Conservation (phyloP, 1,140 invertebrate genomes). For the Anastrepha obliqua region DNA sequence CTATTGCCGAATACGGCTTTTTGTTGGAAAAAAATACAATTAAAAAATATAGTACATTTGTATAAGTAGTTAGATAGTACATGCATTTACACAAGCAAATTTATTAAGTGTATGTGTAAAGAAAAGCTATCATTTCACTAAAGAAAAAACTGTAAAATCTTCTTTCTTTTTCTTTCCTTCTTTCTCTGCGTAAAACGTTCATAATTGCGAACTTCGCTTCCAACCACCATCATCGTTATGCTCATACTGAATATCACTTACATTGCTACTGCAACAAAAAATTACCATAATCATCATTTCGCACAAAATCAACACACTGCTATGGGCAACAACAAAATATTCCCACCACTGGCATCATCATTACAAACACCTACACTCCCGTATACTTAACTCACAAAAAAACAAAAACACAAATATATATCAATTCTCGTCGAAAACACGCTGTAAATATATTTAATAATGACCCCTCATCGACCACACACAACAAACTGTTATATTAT, state of each 20-base stretch:
- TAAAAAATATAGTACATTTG: background rate
- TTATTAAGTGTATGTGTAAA: slow-evolving; percentile 29
- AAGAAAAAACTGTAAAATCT: slow-evolving; percentile 45
- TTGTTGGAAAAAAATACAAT: background rate
- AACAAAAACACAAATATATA: background rate
- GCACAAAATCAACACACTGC: background rate
- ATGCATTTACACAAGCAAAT: background rate
- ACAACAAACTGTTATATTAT: background rate
- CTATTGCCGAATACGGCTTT: background rate
- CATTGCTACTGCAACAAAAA: background rate
- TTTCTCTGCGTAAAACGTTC: slow-evolving; percentile 14
- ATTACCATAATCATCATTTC: background rate
- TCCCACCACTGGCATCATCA: background rate
- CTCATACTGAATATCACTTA: background rate
- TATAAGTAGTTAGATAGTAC: slow-evolving; percentile 23
- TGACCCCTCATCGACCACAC: background rate
- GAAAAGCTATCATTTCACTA: slow-evolving; percentile 34
- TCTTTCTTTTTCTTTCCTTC: slow-evolving; percentile 41
- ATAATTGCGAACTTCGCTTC: slow-evolving; percentile 6
- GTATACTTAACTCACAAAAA: slow-evolving; percentile 21
- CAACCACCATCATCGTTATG: slow-evolving; percentile 28
- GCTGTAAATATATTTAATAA: no score
- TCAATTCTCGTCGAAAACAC: background rate
- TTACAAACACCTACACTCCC: background rate
- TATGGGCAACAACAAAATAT: background rate